Evolutionary conservation across 2,797 vertebrate genomes (phyloP).

Genomic region (Huso huso): DNA sequence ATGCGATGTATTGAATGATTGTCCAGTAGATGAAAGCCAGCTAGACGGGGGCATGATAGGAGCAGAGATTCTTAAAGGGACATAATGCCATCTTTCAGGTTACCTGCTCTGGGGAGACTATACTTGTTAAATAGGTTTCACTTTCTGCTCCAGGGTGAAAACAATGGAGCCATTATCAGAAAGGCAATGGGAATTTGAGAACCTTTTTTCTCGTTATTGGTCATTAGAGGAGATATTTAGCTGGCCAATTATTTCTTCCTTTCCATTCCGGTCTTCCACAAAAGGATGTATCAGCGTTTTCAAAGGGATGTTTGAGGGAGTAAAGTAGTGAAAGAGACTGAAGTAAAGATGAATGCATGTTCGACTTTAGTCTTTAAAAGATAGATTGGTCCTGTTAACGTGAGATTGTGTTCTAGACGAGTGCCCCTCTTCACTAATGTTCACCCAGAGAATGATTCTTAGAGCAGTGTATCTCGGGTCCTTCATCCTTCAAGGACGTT

Average conservation of each 20-base stretch:
- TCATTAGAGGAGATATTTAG: slow-evolving; percentile 52
- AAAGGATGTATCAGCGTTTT: no score
- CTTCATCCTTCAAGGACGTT: no score
- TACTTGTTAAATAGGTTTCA: slow-evolving; percentile 51
- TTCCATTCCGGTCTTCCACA: slow-evolving; percentile 29
- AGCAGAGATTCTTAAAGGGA: slow-evolving; percentile 49
- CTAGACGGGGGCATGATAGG: slow-evolving; percentile 33
- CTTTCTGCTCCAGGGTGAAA: slow-evolving; percentile 54
- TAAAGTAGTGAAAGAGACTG: no score
- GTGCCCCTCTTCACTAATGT: no score
- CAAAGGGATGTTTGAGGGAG: no score
- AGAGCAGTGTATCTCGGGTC: no score
- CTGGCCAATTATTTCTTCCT: slow-evolving; percentile 38
- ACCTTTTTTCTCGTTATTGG: slow-evolving; percentile 50
- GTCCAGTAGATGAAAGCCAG: slow-evolving; percentile 58
- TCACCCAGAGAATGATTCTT: no score
- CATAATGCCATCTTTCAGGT: slow-evolving; percentile 62
- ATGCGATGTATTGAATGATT: slow-evolving; percentile 39
- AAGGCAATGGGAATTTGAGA: slow-evolving; percentile 51
- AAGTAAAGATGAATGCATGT: no score
- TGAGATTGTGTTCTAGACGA: no score
- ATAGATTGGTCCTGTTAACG: no score
- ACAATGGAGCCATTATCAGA: slow-evolving; percentile 60
- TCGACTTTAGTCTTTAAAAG: no score
- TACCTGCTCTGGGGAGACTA: slow-evolving; percentile 48